Conservation (phyloP, 2,113 vertebrate species). For the Protobothrops flavoviridis region DNA sequence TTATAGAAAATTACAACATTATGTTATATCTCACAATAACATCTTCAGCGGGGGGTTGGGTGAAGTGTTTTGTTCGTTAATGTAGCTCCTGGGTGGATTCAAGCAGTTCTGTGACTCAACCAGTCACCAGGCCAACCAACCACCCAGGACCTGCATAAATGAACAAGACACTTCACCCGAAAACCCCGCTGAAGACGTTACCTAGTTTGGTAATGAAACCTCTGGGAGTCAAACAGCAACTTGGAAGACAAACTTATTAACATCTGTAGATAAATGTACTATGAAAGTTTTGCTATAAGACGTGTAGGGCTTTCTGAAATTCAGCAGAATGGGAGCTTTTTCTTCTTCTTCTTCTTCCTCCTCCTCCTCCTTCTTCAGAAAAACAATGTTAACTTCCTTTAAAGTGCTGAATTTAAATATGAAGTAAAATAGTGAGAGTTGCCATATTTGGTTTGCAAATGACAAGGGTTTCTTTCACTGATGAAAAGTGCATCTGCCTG, state of each 20-base stretch:
- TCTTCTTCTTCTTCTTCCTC: slow-evolving; percentile 9
- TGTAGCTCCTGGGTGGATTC: no score
- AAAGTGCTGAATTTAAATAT: slow-evolving; percentile 28
- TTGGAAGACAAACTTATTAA: background rate
- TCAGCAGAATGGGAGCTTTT: slow-evolving; percentile 12
- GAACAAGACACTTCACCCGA: background rate
- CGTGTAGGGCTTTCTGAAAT: slow-evolving; percentile 18
- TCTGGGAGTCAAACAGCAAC: background rate
- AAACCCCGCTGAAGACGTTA: background rate
- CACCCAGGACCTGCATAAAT: no score
- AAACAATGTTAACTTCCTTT: slow-evolving; percentile 28
- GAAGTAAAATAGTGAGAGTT: slow-evolving; percentile 1
- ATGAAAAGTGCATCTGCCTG: slow-evolving; percentile 3
- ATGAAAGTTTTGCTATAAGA: background rate
- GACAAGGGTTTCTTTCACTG: slow-evolving; percentile 11
- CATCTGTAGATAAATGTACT: background rate
- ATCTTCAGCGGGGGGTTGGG: no score
- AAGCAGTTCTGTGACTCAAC: no score
- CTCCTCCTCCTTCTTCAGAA: no score
- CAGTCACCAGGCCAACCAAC: no score
- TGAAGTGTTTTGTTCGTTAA: no score
- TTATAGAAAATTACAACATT: no score
- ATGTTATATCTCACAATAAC: no score
- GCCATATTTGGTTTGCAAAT: slow-evolving; percentile 37
- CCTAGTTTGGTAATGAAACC: background rate